A percentile compares a stretch with the other conserved stretches of the same genome.
Conservation (phyloP, 2,797 vertebrate genomes). For the Pseudochirops corinnae region DNA sequence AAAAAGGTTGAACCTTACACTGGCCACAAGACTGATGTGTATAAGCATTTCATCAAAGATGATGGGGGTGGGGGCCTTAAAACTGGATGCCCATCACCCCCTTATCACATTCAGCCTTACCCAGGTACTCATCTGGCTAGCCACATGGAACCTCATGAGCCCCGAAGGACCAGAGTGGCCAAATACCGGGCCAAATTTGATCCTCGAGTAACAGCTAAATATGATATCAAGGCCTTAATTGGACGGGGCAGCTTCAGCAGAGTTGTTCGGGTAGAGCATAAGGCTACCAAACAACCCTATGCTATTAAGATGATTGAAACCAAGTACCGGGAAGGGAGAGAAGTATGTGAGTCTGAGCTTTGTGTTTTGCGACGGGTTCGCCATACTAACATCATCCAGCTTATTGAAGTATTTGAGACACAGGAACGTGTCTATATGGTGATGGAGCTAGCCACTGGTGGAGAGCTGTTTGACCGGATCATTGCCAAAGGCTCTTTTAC, state of each 20-base stretch:
- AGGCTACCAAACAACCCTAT: slow-evolving; percentile 96
- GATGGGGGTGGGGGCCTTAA: slow-evolving; percentile 88
- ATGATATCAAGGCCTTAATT: slow-evolving; percentile 98
- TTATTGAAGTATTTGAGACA: slow-evolving; percentile 98
- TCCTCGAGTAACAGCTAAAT: slow-evolving; percentile 97
- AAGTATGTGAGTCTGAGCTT: slow-evolving; percentile 97
- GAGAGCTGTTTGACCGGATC: slow-evolving; percentile 97
- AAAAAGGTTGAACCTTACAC: slow-evolving; percentile 94
- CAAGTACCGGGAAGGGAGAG: slow-evolving; percentile 94
- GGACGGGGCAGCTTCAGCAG: slow-evolving; percentile 97
- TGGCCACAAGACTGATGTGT: slow-evolving; percentile 89
- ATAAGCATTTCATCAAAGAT: slow-evolving; percentile 95
- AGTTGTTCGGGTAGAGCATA: slow-evolving; percentile 97
- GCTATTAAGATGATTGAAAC: slow-evolving; percentile 99
- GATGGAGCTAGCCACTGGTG: slow-evolving; percentile 98
- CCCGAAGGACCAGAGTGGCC: slow-evolving; percentile 94
- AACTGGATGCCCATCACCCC: slow-evolving; percentile 85
- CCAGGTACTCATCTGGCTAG: slow-evolving; percentile 58
- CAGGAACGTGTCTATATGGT: slow-evolving; percentile 98
- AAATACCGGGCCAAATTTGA: slow-evolving; percentile 98
- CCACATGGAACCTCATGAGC: slow-evolving; percentile 84
- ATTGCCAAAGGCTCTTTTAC: slow-evolving; percentile 98
- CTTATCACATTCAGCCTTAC: slow-evolving; percentile 79
- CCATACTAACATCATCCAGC: slow-evolving; percentile 98
- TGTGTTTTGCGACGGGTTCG: slow-evolving; percentile 94